Percentiles rank a stretch among this genome's conserved stretches.
Evolutionary conservation across 1,140 invertebrate genomes (phyloP).

Genomic region (Sarcophaga peregrina): DNA sequence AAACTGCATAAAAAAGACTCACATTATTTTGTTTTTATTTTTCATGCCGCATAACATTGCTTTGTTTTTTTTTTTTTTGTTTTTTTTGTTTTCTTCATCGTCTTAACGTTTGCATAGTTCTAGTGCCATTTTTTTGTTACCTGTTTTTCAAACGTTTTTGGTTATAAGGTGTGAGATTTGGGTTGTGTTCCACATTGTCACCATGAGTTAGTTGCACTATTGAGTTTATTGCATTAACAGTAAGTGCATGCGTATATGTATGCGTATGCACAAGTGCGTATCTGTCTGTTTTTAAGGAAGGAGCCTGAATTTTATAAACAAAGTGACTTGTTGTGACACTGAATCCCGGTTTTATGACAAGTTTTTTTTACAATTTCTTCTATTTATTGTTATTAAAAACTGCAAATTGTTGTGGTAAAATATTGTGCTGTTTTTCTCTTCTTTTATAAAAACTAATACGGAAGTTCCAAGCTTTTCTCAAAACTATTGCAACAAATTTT

Average conservation of each 20-base stretch:
- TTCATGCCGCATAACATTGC: neutral
- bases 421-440: too few relatives aligned
- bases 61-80: neutral
- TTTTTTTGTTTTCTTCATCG: neutral
- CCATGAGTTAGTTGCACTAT: slow-evolving; percentile 17
- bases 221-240: neutral
- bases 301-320: slow-evolving; percentile 1
- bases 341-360: slow-evolving; percentile 39
- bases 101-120: slow-evolving; percentile 21
- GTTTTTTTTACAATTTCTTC: neutral
- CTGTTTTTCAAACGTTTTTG: slow-evolving; percentile 28
- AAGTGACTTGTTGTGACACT: slow-evolving; percentile 41
- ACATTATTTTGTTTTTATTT: neutral
- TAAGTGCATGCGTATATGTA: neutral
- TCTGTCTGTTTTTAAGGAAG: neutral
- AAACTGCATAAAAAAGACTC: too few relatives aligned
- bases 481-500: too few relatives aligned
- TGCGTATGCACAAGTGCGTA: neutral
- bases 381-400: neutral
- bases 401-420: too few relatives aligned
- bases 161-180: slow-evolving; percentile 42
- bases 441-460: too few relatives aligned
- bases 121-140: neutral
- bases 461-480: too few relatives aligned
- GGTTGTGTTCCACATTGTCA: slow-evolving; percentile 41